Evolutionary conservation across 2,888 invertebrate species (phyloP).

Genomic region (Microctonus aethiopoides): DNA sequence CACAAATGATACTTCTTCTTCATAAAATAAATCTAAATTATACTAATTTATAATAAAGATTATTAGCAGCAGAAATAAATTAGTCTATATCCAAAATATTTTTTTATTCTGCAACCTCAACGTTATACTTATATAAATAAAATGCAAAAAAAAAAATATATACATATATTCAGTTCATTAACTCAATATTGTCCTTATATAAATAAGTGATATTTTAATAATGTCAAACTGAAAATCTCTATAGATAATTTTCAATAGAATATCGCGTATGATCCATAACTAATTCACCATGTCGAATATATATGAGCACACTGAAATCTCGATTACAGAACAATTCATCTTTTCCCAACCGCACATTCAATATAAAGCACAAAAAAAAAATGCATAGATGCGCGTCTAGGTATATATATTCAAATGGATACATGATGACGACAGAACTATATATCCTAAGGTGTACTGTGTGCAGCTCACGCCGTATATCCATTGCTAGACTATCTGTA

Average conservation of each 20-base stretch:
- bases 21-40: too few species aligned
- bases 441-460: not conserved
- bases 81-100: too few species aligned
- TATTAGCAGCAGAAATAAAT: too few species aligned
- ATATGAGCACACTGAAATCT: not conserved
- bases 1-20: too few species aligned
- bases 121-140: too few species aligned
- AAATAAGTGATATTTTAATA: not conserved
- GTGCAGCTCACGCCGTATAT: too few species aligned
- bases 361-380: not conserved
- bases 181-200: not conserved
- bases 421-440: not conserved
- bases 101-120: too few species aligned
- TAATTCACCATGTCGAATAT: not conserved
- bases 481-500: slow-evolving; percentile 37
- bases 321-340: not conserved
- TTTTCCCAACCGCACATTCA: too few species aligned
- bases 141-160: not conserved
- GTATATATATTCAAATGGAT: not conserved
- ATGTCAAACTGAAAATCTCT: not conserved
- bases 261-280: not conserved
- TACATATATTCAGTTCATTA: not conserved
- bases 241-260: not conserved
- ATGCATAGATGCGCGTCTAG: not conserved
- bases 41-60: too few species aligned